A percentile compares a stretch with the other conserved stretches of the same genome.
These are phyloP conservation scores for Caenorhabditis wallacei DNA, from an alignment of 2,888 invertebrate species.

Conservation along the genomic window DNA sequence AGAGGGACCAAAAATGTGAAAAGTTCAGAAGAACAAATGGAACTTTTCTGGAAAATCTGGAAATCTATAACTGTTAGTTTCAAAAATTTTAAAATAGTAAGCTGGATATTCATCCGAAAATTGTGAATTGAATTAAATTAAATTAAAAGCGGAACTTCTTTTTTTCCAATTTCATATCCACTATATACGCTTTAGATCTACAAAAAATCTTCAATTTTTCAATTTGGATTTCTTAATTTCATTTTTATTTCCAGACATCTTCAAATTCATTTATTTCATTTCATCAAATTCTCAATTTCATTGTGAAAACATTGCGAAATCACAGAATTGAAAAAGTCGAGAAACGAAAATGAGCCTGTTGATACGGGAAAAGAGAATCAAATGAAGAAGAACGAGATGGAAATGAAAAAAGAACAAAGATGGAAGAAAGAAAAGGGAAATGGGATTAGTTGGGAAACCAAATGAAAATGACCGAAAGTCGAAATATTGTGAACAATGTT, in stretches of 20 bases:
- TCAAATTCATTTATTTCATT: background rate
- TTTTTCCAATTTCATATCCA: too few species aligned
- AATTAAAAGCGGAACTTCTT: too few species aligned
- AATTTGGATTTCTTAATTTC: background rate
- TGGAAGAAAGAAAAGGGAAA: conserved; percentile 11
- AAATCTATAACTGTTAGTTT: too few species aligned
- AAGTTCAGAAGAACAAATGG: conserved; percentile 11
- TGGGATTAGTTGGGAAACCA: conserved; percentile 33
- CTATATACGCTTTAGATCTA: too few species aligned
- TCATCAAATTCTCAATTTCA: background rate
- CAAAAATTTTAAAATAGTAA: too few species aligned
- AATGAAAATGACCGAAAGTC: conserved; percentile 28
- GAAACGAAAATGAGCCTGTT: too few species aligned
- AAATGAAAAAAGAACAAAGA: conserved; percentile 22
- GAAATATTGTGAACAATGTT: conserved; percentile 2
- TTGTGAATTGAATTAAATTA: too few species aligned
- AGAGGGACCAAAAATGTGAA: background rate
- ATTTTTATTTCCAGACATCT: background rate
- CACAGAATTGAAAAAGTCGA: conserved; percentile 6
- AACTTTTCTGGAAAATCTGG: background rate
- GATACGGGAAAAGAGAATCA: background rate
- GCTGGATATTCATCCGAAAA: too few species aligned
- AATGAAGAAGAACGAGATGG: conserved; percentile 3
- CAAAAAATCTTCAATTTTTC: too few species aligned
- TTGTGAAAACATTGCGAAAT: conserved; percentile 15